Base-by-base conservation (phyloP, 2,888 invertebrate species). In the Perizoma affinitatum region DNA sequence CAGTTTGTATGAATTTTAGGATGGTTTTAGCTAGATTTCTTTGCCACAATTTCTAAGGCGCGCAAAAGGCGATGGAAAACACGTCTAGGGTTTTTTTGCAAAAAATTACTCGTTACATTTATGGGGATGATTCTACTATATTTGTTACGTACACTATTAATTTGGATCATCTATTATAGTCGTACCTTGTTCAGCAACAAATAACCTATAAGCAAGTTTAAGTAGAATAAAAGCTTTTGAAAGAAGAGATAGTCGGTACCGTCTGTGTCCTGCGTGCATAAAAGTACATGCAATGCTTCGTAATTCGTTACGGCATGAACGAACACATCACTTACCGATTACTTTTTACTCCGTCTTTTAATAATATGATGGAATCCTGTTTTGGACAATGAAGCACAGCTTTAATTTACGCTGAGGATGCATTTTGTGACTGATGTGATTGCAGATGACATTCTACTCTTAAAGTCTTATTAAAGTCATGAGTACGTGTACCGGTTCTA, bases 241-340 rank as follows among this genome's bases (percentile, higher is more conserved):
- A n/a, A 56, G 36, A 60, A 34, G 44, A 59, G 38, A 62, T 55
- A 54, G 9, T 43, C 11, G 33, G 57, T 46, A 10, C 45, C 6
- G 50, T 51, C 47, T 60, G 44, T 35, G 58, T 53, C 43, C 58
- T 58, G 56, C 60, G 54, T 58, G 59, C 63, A 43, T 58, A 65
- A 1, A 22, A 22, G 22, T 22, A 58, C 63, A 57, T 66, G 67
- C 66, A 69, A 60, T 63, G 63, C 63, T 61, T 63, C 59, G 59
- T 61, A 55, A 70, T 70, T 67, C 57, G 65, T 60, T 66, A 61
- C 68, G 61, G 62, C 66, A 66, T 62, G 57, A 61, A 38, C 38
- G 22, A 22, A 63, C 68, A 60, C 57, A 57, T 62, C 67, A 62
- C 61, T 69, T 65, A 60, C 56, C 56, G 49, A 63, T 67, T 63